A percentile compares a stretch with the other conserved stretches of the same genome.
Conservation (phyloP, 1,140 invertebrate genomes). For the Vollenhovia emeryi region DNA sequence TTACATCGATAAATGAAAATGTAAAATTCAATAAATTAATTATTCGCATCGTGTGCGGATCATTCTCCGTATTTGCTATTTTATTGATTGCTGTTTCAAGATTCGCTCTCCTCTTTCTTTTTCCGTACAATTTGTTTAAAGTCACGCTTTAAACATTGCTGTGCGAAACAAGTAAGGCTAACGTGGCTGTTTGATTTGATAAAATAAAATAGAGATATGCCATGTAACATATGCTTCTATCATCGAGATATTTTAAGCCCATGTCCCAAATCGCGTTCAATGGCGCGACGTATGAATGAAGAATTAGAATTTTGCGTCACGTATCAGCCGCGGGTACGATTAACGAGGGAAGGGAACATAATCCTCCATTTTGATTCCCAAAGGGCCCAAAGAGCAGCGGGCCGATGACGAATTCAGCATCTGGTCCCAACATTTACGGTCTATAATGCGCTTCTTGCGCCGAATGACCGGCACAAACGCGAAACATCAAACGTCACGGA, state of each 20-base stretch:
- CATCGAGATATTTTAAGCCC: background rate
- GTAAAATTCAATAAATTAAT: background rate
- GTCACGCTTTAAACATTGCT: background rate
- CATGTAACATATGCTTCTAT: background rate
- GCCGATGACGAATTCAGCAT: conserved; percentile 69
- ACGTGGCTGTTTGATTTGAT: background rate
- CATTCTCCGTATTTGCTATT: background rate
- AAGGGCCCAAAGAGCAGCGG: conserved; percentile 38
- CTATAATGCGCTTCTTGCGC: conserved; percentile 81
- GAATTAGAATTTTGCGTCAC: conserved; percentile 24
- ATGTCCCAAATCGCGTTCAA: background rate
- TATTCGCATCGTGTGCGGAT: background rate
- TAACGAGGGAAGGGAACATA: conserved; percentile 34
- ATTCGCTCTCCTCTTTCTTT: background rate
- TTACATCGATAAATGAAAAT: background rate
- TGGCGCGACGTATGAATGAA: conserved; percentile 26
- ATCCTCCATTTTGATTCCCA: conserved; percentile 55
- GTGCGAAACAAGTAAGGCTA: background rate
- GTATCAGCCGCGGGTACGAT: conserved; percentile 62
- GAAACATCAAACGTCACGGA: conserved; percentile 78
- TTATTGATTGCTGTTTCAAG: background rate
- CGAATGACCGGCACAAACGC: conserved; percentile 75
- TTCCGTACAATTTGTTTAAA: background rate
- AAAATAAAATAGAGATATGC: background rate
- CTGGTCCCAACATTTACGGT: conserved; percentile 79